Evolutionary conservation across 1,140 invertebrate species (phyloP), one percentile per base, ranked within the genome.

Genomic region (Tribolium castaneum): DNA sequence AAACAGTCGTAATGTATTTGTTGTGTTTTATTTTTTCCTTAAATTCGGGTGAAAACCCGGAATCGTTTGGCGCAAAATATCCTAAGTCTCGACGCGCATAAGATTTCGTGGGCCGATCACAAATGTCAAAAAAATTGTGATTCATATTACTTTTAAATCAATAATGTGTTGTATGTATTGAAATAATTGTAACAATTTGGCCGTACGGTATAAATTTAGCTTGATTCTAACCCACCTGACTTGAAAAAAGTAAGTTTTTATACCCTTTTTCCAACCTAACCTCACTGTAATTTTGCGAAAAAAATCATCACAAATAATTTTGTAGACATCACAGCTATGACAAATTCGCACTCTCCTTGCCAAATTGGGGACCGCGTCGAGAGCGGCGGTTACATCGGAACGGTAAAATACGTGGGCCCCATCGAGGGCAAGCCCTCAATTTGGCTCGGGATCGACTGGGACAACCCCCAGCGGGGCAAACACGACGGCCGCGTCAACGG

Each of bases 381-480:
- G 77, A 83, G 79, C 71, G 83, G 79, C 3, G 85, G 84, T 45
- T 84, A 85, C 82, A 85, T 85, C 81, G 89, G 89, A 22, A 89
- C 88, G 5, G 84, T 89, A 3, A 85, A 85, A 80, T 89, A 88
- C 84, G 86, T 89, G 51, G 89, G 89, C 54, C 82, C 54, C 12
- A 88, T 92, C 6, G 87, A 88, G 76, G 90, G 90, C 1, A 89
- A 92, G 78, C 85, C 87, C 70, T 90, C 90, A 1, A 85, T 86
- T 45, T 99, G 97, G 97, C 88, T 96, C 76, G 97, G 97, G 1
- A 90, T 98, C 12, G 97, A 98, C 85, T 99, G 97, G 97, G 97
- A 99, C 88, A 93, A 97, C 86, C 89, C 91, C 2, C 86, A 87
- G 22, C 89, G 97, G 83, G 97, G 97, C 7, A 98, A 97, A 87